These are phyloP conservation scores for Leptopilina clavipes DNA, from an alignment of 1,140 invertebrate genomes.

Conservation along the genomic window DNA sequence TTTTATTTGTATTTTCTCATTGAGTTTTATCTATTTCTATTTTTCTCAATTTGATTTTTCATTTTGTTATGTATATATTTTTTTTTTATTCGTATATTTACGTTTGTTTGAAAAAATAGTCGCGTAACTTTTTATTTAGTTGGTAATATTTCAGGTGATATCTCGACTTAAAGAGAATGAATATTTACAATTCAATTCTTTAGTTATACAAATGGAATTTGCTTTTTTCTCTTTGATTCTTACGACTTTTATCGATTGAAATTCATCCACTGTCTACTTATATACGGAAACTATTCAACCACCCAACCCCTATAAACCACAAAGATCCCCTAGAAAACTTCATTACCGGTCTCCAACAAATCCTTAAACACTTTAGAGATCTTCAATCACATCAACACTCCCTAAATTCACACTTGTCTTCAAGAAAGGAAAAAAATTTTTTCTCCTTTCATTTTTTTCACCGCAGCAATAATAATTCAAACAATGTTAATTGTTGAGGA, in stretches of 20 bases:
- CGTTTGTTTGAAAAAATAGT: not conserved
- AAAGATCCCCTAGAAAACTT: not conserved
- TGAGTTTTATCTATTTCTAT: too few species aligned
- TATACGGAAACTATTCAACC: not conserved
- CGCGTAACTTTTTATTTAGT: not conserved
- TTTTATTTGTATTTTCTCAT: too few species aligned
- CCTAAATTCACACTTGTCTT: not conserved
- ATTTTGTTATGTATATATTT: too few species aligned
- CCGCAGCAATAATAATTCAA: not conserved
- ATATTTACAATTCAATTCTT: constrained; percentile 16
- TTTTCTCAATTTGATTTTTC: too few species aligned
- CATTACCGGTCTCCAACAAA: constrained; percentile 3
- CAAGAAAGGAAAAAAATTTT: not conserved
- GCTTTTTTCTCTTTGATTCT: constrained; percentile 11
- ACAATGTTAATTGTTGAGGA: too few species aligned
- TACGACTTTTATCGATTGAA: constrained; percentile 4
- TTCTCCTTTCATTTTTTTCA: not conserved
- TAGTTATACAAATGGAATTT: constrained; percentile 6
- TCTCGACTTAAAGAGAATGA: not conserved
- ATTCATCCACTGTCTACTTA: not conserved
- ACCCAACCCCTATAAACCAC: constrained; percentile 2
- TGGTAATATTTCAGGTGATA: not conserved
- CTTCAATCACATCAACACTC: constrained; percentile 20
- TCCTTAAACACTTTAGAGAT: not conserved
- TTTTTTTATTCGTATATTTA: not conserved